A percentile compares a stretch with the other conserved stretches of the same genome.
These are phyloP conservation scores for Camelus dromedarius DNA, from an alignment of 2,113 vertebrate species.

Conservation along the genomic window DNA sequence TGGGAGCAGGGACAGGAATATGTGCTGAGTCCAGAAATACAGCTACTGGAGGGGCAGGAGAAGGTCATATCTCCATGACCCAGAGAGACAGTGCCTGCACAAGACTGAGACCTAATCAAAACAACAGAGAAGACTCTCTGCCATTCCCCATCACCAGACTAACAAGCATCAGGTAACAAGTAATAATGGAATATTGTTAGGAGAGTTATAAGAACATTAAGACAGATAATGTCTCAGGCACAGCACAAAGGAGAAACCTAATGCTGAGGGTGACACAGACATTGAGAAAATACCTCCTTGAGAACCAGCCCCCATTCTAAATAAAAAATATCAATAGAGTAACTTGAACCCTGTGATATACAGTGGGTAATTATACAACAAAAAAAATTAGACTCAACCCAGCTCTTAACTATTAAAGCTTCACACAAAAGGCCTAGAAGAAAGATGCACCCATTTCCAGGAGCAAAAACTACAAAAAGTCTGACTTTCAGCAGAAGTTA, in stretches of 20 bases:
- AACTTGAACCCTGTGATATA: not conserved
- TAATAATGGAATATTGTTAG: not conserved
- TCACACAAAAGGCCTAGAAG: not conserved
- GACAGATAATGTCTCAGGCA: not conserved
- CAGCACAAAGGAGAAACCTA: not conserved
- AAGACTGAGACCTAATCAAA: not conserved
- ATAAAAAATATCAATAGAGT: not conserved
- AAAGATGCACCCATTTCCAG: not conserved
- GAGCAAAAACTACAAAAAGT: not conserved
- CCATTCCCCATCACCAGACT: not conserved
- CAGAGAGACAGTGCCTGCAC: not conserved
- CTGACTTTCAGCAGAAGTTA: not conserved
- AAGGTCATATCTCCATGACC: not conserved
- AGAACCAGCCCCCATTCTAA: not conserved
- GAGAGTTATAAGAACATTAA: not conserved
- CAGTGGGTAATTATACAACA: not conserved
- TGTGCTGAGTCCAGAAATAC: not conserved
- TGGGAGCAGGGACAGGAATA: not conserved
- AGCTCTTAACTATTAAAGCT: not conserved
- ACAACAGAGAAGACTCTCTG: not conserved
- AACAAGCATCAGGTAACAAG: not conserved
- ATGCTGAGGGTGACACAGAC: not conserved
- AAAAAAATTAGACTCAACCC: not conserved
- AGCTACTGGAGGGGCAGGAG: not conserved
- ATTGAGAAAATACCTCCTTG: not conserved